These are phyloP conservation scores for Vanessa tameamea DNA, from an alignment of 1,140 invertebrate species.

Conservation along the genomic window DNA sequence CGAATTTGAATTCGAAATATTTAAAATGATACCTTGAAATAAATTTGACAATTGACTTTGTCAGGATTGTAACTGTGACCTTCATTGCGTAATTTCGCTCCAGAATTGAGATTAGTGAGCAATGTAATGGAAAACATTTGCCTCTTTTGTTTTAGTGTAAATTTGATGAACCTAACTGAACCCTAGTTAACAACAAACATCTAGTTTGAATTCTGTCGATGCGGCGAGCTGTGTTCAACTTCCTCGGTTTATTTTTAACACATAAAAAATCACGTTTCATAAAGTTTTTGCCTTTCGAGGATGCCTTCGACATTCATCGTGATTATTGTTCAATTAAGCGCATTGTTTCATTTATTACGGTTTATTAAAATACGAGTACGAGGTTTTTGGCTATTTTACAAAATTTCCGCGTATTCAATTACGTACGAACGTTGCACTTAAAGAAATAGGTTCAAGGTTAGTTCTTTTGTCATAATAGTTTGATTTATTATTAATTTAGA, in stretches of 20 bases:
- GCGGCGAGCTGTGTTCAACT: background rate
- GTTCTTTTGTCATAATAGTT: background rate
- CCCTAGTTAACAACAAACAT: too few relatives aligned
- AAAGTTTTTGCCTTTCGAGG: background rate
- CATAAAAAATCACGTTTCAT: background rate
- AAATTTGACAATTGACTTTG: too few relatives aligned
- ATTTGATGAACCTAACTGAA: too few relatives aligned
- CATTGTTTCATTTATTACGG: background rate
- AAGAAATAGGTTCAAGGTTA: background rate
- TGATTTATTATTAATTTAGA: too few relatives aligned
- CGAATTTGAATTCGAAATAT: too few relatives aligned
- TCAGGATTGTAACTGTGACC: too few relatives aligned
- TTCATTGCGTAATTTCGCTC: too few relatives aligned
- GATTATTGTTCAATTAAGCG: conserved; percentile 4
- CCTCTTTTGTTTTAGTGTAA: too few relatives aligned
- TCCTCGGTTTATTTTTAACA: conserved; percentile 2
- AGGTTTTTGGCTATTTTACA: background rate
- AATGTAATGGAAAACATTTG: too few relatives aligned
- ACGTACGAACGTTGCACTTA: background rate
- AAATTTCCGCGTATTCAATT: background rate
- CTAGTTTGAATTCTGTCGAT: background rate
- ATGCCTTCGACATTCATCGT: background rate
- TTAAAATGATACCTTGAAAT: too few relatives aligned
- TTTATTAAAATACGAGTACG: background rate
- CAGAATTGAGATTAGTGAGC: too few relatives aligned